Evolutionary conservation across 2,888 invertebrate species (phyloP).

Genomic region (Rhimphoctona megacephalus): DNA sequence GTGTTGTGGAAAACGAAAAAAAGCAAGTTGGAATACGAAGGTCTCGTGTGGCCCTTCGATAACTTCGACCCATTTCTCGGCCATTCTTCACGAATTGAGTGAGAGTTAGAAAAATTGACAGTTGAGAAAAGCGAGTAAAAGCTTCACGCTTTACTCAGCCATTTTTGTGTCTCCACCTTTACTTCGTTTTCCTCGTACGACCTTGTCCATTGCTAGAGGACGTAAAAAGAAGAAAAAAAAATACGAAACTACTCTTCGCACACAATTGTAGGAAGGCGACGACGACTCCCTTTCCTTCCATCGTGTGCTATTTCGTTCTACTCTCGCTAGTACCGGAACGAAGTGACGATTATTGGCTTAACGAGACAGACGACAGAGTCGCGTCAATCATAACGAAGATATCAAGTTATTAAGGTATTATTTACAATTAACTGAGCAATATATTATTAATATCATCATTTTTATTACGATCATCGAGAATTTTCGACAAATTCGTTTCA

Average conservation of each 20-base stretch:
- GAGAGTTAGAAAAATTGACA: conserved; percentile 15
- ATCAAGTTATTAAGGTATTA: background rate
- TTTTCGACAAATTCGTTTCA: too few species aligned
- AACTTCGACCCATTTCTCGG: background rate
- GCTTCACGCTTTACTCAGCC: conserved; percentile 15
- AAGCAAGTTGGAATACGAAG: background rate
- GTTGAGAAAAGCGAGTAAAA: conserved; percentile 4
- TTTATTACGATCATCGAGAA: too few species aligned
- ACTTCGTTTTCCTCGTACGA: conserved; percentile 15
- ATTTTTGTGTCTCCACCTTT: conserved; percentile 1
- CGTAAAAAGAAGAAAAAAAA: background rate
- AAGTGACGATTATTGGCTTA: conserved; percentile 18
- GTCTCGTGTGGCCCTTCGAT: background rate
- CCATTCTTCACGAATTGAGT: conserved; percentile 10
- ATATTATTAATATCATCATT: background rate
- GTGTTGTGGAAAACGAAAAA: background rate
- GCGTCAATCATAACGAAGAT: background rate
- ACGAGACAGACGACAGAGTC: conserved; percentile 7
- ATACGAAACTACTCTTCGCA: conserved; percentile 2
- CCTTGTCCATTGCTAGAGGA: background rate
- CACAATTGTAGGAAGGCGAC: background rate
- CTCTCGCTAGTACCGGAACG: conserved; percentile 1
- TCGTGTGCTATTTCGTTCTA: background rate
- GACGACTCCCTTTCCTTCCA: background rate
- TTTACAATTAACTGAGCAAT: background rate